phyloP scores from a whole-genome alignment of 2,113 vertebrate genomes.

The Strix uralensis region DNA sequence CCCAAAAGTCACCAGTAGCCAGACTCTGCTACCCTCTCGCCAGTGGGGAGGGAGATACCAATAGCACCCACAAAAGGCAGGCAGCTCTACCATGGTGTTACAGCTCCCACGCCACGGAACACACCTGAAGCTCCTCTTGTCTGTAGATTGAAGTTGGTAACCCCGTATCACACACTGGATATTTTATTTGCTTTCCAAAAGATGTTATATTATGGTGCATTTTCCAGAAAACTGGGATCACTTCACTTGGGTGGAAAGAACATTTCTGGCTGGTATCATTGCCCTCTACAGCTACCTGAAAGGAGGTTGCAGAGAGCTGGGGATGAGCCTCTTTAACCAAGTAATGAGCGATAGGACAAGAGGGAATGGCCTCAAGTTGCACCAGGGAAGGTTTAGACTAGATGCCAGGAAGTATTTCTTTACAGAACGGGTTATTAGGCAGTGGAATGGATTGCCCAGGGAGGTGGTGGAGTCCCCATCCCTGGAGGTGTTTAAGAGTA shows the following conservation, averaged over 20 bases:
- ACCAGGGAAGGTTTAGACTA: too few relatives aligned
- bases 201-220: fast-evolving
- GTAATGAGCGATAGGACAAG: too few relatives aligned
- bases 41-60: neutral
- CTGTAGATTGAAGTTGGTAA: neutral
- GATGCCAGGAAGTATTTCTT: too few relatives aligned
- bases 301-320: too few relatives aligned
- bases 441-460: too few relatives aligned
- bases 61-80: too few relatives aligned
- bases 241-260: neutral
- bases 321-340: too few relatives aligned
- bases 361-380: too few relatives aligned
- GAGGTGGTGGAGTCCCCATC: too few relatives aligned
- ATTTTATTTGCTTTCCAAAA: neutral
- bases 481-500: too few relatives aligned
- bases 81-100: fast-evolving
- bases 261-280: neutral
- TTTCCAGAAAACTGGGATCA: neutral
- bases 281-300: too few relatives aligned
- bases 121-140: neutral
- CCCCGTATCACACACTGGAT: fast-evolving
- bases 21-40: neutral
- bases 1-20: neutral
- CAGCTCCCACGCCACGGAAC: fast-evolving
- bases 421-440: too few relatives aligned